Evolutionary conservation across 2,113 vertebrate species (phyloP).

Genomic region (Silurus glanis): DNA sequence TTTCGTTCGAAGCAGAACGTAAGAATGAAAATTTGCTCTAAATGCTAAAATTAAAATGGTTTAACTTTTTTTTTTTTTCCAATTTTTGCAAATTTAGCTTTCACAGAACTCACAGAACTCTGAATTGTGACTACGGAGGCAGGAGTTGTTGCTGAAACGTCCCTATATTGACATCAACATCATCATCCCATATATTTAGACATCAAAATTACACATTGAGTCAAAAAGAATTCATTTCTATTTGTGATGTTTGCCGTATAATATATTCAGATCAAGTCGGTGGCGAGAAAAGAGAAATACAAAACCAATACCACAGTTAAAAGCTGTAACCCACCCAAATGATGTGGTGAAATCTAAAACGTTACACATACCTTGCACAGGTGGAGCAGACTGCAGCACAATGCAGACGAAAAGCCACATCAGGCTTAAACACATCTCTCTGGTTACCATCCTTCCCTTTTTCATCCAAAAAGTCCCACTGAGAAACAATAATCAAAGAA

Average conservation of each 20-base stretch:
- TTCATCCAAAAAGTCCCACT: not conserved
- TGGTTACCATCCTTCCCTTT: conserved; percentile 7
- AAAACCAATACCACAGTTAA: not conserved
- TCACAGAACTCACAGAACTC: not conserved
- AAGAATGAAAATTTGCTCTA: not conserved
- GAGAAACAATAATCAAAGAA: not conserved
- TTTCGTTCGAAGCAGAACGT: not conserved
- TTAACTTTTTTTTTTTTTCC: not conserved
- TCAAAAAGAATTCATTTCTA: no score
- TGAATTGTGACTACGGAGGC: not conserved
- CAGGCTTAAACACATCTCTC: not conserved
- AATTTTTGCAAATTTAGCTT: not conserved
- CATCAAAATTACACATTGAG: no score
- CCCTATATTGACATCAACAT: not conserved
- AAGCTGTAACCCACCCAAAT: not conserved
- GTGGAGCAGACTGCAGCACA: conserved; percentile 23
- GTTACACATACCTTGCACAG: conserved; percentile 19
- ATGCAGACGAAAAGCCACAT: conserved; percentile 23
- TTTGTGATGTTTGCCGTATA: no score
- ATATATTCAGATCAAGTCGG: no score
- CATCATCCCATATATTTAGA: not conserved
- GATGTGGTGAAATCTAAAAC: not conserved
- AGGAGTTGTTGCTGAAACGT: not conserved
- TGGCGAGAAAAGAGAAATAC: not conserved
- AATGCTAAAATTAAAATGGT: not conserved